Percentiles rank a stretch among this genome's conserved stretches.
Conservation (phyloP, 2,113 vertebrate species). For the Pangasianodon gigas region DNA sequence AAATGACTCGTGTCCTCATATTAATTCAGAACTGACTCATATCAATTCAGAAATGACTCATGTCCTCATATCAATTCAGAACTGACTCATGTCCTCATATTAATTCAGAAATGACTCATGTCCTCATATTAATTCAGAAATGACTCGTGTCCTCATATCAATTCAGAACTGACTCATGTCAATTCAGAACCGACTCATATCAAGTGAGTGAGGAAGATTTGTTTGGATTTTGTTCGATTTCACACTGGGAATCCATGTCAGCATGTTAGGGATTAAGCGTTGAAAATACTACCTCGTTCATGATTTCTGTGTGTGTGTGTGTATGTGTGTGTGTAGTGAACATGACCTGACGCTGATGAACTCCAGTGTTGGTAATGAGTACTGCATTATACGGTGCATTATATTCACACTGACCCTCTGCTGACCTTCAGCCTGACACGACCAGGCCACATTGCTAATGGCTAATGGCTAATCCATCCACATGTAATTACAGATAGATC, state of each 20-base stretch:
- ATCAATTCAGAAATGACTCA: no score
- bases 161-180: neutral
- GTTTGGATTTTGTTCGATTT: no score
- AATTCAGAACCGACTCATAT: neutral
- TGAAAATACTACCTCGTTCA: neutral
- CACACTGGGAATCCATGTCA: no score
- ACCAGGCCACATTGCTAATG: constrained; percentile 3
- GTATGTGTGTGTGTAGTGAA: neutral
- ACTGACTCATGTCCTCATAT: no score
- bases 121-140: neutral
- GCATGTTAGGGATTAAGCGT: no score
- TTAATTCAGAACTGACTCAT: no score
- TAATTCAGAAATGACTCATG: neutral
- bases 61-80: neutral
- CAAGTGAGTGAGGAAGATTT: neutral
- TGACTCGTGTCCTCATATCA: neutral
- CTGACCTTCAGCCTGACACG: constrained; percentile 19
- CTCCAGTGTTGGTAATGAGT: constrained; percentile 10
- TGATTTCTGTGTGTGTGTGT: constrained; percentile 14
- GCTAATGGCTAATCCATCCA: constrained; percentile 6
- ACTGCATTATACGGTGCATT: neutral
- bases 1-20: neutral
- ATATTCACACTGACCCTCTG: constrained; percentile 33
- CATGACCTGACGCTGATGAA: neutral
- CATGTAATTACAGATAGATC: constrained; percentile 30